Conservation (phyloP, 2,797 vertebrate species). For the Rallus crepitans region DNA sequence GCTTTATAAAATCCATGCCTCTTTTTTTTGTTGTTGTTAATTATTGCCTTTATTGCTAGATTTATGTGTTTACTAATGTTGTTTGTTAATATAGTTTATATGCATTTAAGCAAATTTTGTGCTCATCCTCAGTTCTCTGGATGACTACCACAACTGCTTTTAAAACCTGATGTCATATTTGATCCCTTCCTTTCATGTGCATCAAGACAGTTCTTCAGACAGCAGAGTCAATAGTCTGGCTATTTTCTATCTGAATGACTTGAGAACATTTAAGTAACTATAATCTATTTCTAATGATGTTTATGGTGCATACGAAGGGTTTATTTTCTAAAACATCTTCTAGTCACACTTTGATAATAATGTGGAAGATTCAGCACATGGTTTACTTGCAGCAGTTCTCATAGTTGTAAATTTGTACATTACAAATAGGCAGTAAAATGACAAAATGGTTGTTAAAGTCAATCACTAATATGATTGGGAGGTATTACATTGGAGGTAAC, state of each 20-base stretch:
- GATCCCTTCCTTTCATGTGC: not conserved
- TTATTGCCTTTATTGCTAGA: not conserved
- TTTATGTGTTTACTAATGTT: not conserved
- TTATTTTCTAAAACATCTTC: not conserved
- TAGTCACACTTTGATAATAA: not conserved
- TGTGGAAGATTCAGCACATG: not conserved
- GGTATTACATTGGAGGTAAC: not conserved
- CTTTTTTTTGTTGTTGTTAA: not conserved
- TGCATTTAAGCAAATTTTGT: not conserved
- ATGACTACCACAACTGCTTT: not conserved
- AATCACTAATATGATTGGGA: not conserved
- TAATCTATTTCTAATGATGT: not conserved
- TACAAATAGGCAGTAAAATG: not conserved
- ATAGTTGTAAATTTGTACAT: not conserved
- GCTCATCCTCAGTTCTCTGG: not conserved
- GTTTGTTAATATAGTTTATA: not conserved
- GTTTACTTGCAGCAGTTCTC: not conserved
- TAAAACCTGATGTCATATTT: not conserved
- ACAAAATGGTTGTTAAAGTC: not conserved
- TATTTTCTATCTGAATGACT: not conserved
- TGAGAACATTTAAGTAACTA: not conserved
- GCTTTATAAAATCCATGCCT: not conserved
- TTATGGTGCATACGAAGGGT: not conserved
- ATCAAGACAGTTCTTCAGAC: not conserved
- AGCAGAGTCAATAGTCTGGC: not conserved